Percentiles rank a stretch among this genome's conserved stretches.
Conservation (phyloP, 2,888 invertebrate species). For the Conistra vaccinii region DNA sequence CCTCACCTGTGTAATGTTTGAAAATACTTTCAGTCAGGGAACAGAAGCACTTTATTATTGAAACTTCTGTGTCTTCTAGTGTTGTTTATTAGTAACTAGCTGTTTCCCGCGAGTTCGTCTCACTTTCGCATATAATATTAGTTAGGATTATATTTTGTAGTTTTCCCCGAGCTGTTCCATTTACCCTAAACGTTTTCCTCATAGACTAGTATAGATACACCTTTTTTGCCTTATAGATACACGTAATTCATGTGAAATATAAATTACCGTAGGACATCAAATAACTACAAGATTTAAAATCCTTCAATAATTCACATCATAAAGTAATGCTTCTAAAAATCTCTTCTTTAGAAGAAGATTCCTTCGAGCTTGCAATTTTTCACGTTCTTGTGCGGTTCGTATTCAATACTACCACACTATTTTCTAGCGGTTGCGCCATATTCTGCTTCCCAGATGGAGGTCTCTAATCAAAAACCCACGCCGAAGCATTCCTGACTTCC, state of each 20-base stretch:
- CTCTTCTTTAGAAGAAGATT: neutral
- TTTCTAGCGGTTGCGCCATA: neutral
- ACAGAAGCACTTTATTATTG: neutral
- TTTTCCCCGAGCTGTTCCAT: slow-evolving; percentile 10
- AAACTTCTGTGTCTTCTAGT: neutral
- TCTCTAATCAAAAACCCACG: slow-evolving; percentile 25
- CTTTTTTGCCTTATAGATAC: slow-evolving; percentile 1
- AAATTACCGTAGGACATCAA: neutral
- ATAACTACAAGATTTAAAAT: neutral
- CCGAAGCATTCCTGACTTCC: slow-evolving; percentile 21
- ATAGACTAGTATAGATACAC: neutral
- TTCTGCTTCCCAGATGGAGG: neutral
- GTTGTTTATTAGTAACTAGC: neutral
- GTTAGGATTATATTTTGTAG: neutral
- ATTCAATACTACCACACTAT: neutral
- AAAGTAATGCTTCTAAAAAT: neutral
- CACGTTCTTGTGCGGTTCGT: neutral
- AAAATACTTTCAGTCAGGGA: neutral
- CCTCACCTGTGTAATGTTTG: slow-evolving; percentile 4
- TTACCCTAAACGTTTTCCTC: slow-evolving; percentile 31
- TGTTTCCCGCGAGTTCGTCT: too few species aligned
- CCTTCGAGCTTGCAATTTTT: neutral
- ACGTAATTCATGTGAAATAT: neutral
- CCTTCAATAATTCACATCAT: neutral
- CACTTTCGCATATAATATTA: too few species aligned